A percentile compares a stretch with the other conserved stretches of the same genome.
These are phyloP conservation scores for Galeopsomyia nigrocyanea DNA, from an alignment of 2,888 invertebrate genomes.

Conservation along the genomic window DNA sequence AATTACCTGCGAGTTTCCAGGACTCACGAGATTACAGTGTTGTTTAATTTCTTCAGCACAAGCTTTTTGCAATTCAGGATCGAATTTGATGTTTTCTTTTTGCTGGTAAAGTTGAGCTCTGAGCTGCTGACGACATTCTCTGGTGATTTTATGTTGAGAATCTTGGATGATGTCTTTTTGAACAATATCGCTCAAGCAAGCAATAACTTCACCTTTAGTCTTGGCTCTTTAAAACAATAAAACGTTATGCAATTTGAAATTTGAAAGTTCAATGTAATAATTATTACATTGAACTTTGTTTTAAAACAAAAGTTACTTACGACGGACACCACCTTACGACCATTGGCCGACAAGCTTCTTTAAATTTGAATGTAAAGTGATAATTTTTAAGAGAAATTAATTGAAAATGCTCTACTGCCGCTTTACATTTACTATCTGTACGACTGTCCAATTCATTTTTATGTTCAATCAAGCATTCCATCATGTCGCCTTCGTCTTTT, in stretches of 20 bases:
- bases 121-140: conserved; percentile 92
- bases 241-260: conserved; percentile 3
- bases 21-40: conserved; percentile 78
- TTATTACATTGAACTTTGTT: no score
- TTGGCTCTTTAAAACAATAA: conserved; percentile 72
- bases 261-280: not conserved
- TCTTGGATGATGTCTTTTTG: conserved; percentile 85
- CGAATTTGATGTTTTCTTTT: conserved; percentile 88
- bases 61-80: conserved; percentile 85
- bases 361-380: conserved; percentile 94
- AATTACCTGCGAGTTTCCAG: conserved; percentile 75
- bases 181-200: conserved; percentile 90
- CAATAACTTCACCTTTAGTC: conserved; percentile 85
- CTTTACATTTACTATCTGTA: conserved; percentile 85
- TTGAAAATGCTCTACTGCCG: conserved; percentile 97
- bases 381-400: conserved; percentile 93
- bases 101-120: conserved; percentile 92
- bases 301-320: conserved; percentile 55
- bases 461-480: conserved; percentile 93
- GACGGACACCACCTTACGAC: conserved; percentile 75
- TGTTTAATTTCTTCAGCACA: conserved; percentile 85
- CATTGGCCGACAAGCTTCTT: conserved; percentile 90
- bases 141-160: conserved; percentile 83
- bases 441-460: conserved; percentile 90
- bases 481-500: conserved; percentile 88